Conservation (phyloP, 2,113 vertebrate genomes). For the Aegithalos caudatus region DNA sequence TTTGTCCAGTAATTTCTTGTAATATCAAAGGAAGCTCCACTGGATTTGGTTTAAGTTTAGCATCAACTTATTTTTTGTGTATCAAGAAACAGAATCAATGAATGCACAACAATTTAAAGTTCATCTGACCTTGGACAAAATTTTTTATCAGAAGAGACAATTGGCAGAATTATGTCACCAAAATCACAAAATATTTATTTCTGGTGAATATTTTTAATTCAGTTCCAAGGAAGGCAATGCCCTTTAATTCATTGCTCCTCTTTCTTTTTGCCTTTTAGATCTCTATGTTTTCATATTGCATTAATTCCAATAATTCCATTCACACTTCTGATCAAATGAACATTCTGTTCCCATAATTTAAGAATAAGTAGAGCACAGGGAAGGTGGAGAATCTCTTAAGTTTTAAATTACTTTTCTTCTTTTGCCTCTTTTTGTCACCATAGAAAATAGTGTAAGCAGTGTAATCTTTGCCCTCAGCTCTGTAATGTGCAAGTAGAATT, state of each 20-base stretch:
- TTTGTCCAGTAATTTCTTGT: background rate
- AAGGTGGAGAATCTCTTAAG: background rate
- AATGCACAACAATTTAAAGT: background rate
- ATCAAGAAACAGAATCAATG: background rate
- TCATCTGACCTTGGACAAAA: background rate
- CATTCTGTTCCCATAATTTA: background rate
- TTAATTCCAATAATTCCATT: background rate
- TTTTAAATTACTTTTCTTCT: background rate
- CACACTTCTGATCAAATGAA: background rate
- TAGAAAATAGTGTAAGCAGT: background rate
- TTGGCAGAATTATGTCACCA: background rate
- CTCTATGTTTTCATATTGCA: background rate
- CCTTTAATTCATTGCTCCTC: background rate
- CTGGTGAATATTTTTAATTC: background rate
- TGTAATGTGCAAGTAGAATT: background rate
- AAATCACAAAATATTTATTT: background rate
- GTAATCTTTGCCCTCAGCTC: background rate
- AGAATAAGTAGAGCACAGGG: background rate
- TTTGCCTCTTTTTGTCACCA: background rate
- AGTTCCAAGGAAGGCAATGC: background rate
- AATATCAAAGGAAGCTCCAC: background rate
- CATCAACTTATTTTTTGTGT: background rate
- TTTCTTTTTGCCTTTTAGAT: background rate
- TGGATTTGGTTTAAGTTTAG: background rate
- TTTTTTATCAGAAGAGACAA: too few species aligned